phyloP scores from a whole-genome alignment of 2,888 invertebrate species.

The Euzetes globulus region DNA sequence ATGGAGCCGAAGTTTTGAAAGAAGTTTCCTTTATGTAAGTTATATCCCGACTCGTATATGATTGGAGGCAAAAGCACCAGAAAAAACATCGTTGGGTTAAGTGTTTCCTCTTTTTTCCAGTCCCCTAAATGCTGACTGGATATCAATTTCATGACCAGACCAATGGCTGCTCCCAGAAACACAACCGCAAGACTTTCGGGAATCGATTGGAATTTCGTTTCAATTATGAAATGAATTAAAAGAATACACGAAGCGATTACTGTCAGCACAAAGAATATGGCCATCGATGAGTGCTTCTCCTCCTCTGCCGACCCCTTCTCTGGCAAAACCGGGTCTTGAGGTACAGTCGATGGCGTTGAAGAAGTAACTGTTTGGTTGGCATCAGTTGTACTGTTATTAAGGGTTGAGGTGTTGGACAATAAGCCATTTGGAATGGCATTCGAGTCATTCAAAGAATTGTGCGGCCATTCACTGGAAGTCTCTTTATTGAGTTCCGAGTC shows the following conservation, averaged over 20 bases:
- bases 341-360: slow-evolving; percentile 41
- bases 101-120: slow-evolving; percentile 93
- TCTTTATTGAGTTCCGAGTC: too few relatives aligned
- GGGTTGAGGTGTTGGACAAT: slow-evolving; percentile 43
- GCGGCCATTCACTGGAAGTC: too few relatives aligned
- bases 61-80: slow-evolving; percentile 93
- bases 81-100: slow-evolving; percentile 97
- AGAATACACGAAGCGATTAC: slow-evolving; percentile 86
- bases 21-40: slow-evolving; percentile 77
- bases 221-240: slow-evolving; percentile 85
- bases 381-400: slow-evolving; percentile 55
- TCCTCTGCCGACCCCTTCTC: slow-evolving; percentile 86
- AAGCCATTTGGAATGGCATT: too few relatives aligned
- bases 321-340: slow-evolving; percentile 54
- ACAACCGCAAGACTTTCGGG: slow-evolving; percentile 97
- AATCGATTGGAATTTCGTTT: slow-evolving; percentile 89
- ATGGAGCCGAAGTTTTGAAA: slow-evolving; percentile 97
- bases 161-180: slow-evolving; percentile 85
- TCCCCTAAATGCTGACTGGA: slow-evolving; percentile 81
- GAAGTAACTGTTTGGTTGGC: slow-evolving; percentile 40
- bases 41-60: slow-evolving; percentile 98
- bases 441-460: too few relatives aligned
- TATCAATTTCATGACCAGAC: slow-evolving; percentile 78
- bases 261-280: slow-evolving; percentile 94
- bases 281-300: slow-evolving; percentile 91